Conservation (phyloP, 2,797 vertebrate genomes). For the Poecilia wingei region DNA sequence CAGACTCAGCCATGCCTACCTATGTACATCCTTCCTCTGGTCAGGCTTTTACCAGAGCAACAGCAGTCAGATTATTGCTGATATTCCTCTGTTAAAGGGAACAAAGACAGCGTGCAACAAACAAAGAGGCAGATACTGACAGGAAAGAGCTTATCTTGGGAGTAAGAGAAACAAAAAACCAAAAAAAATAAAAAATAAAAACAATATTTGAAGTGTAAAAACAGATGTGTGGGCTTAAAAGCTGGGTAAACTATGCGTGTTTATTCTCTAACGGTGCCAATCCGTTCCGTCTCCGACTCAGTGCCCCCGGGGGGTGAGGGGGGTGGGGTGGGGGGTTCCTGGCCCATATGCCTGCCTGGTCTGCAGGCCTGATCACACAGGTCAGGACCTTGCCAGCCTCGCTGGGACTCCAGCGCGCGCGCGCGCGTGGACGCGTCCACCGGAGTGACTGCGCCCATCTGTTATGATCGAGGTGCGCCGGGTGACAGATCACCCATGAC, state of each 20-base stretch:
- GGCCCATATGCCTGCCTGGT: slow-evolving; percentile 74
- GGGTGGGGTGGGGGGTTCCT: slow-evolving; percentile 15
- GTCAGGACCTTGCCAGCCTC: slow-evolving; percentile 79
- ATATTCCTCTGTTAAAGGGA: slow-evolving; percentile 36
- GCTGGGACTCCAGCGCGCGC: slow-evolving; percentile 44
- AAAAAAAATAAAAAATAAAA: neutral
- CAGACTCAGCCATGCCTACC: slow-evolving; percentile 60
- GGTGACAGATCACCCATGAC: slow-evolving; percentile 73
- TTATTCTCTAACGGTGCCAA: slow-evolving; percentile 57
- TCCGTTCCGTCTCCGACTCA: slow-evolving; percentile 57
- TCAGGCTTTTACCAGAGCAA: slow-evolving; percentile 50
- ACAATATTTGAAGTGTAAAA: neutral
- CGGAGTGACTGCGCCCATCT: slow-evolving; percentile 61
- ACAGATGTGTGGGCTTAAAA: slow-evolving; percentile 38
- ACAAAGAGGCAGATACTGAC: slow-evolving; percentile 11
- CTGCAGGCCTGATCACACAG: slow-evolving; percentile 68
- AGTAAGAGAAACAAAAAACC: neutral
- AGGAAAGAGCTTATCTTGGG: slow-evolving; percentile 23
- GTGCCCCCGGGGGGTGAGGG: slow-evolving; percentile 13
- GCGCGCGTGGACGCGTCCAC: slow-evolving; percentile 25
- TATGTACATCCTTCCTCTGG: slow-evolving; percentile 57
- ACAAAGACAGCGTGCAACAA: slow-evolving; percentile 25
- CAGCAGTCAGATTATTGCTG: slow-evolving; percentile 38
- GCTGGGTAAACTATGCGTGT: slow-evolving; percentile 63
- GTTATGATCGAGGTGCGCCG: slow-evolving; percentile 59